These are phyloP conservation scores for Paradisaea rubra DNA, from an alignment of 2,113 vertebrate species.

Conservation along the genomic window DNA sequence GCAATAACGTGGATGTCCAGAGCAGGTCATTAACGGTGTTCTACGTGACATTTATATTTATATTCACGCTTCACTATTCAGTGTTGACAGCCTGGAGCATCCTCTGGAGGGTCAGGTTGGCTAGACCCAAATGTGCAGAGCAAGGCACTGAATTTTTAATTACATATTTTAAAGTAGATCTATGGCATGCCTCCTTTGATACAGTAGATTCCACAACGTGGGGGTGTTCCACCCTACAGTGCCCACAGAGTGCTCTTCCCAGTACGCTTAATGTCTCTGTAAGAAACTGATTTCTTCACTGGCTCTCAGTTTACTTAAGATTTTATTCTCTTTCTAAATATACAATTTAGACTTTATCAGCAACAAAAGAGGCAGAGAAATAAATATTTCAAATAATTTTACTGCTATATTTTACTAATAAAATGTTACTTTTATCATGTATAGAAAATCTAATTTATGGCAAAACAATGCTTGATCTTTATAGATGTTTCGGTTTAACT, in stretches of 20 bases:
- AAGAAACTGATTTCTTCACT: not conserved
- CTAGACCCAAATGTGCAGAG: not conserved
- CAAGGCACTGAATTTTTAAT: not conserved
- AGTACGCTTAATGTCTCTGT: not conserved
- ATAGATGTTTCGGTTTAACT: not conserved
- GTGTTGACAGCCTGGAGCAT: not conserved
- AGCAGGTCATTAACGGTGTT: not conserved
- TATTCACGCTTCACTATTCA: not conserved
- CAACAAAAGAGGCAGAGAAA: not conserved
- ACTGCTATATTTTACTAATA: not conserved
- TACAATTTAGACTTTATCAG: not conserved
- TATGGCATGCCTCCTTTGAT: not conserved
- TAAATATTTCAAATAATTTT: not conserved
- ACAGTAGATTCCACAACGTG: not conserved
- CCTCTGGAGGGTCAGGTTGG: not conserved
- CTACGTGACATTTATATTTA: fast-evolving
- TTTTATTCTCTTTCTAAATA: not conserved
- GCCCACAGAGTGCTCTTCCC: not conserved
- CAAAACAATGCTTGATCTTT: not conserved
- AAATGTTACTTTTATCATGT: not conserved
- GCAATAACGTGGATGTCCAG: fast-evolving
- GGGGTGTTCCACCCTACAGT: not conserved
- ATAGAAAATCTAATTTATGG: not conserved
- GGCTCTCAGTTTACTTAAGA: not conserved
- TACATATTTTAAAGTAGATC: not conserved